A percentile compares a stretch with the other conserved stretches of the same genome.
These are phyloP conservation scores for Ischnura elegans DNA, from an alignment of 2,888 invertebrate species.

Conservation along the genomic window DNA sequence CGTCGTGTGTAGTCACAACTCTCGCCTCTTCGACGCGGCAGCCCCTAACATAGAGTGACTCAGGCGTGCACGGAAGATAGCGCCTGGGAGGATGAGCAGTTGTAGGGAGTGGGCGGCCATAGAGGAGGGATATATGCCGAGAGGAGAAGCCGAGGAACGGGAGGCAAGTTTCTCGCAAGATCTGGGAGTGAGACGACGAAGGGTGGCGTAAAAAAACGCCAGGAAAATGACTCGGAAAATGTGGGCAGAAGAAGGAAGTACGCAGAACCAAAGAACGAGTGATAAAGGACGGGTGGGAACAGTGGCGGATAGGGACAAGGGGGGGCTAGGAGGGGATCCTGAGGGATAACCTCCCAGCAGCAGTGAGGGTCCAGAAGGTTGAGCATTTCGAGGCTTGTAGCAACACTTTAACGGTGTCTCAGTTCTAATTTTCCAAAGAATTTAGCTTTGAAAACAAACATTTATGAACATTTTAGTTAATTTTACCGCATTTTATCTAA, in stretches of 20 bases:
- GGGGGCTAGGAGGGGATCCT: no score
- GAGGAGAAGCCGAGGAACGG: neutral
- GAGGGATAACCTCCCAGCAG: no score
- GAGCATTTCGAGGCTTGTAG: no score
- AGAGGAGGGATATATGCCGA: neutral
- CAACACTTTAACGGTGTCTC: no score
- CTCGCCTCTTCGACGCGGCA: neutral
- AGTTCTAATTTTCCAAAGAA: no score
- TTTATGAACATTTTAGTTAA: no score
- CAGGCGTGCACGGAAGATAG: conserved; percentile 6
- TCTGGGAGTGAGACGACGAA: conserved; percentile 7
- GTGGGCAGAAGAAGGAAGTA: neutral
- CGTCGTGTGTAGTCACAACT: neutral
- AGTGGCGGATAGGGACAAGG: no score
- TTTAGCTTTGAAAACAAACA: no score
- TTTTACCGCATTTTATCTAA: no score
- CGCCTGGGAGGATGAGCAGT: neutral
- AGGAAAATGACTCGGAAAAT: neutral
- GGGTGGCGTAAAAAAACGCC: neutral
- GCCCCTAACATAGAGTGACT: neutral
- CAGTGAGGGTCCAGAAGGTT: no score
- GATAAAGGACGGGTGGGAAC: neutral
- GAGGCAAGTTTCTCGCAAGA: neutral
- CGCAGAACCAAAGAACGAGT: neutral
- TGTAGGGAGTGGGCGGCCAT: neutral